Evolutionary conservation across 2,888 invertebrate species (phyloP).

Genomic region (Limulus polyphemus): DNA sequence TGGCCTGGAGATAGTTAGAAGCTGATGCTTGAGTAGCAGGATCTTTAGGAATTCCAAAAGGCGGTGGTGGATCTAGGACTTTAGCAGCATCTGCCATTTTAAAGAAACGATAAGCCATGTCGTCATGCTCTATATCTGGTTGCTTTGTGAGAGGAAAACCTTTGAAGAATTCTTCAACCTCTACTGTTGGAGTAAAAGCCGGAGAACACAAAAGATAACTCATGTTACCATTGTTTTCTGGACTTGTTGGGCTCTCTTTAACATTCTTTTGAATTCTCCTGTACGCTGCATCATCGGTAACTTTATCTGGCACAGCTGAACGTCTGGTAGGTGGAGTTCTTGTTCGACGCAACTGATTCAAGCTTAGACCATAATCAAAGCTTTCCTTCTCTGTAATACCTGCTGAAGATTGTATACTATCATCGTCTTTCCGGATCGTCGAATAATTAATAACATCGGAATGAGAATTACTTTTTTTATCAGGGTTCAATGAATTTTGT

Average conservation of each 20-base stretch:
- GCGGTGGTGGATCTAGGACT: constrained; percentile 62
- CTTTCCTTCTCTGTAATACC: background rate
- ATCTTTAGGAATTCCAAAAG: constrained; percentile 77
- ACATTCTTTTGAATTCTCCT: constrained; percentile 9
- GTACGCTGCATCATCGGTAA: constrained; percentile 62
- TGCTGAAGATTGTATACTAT: too few species aligned
- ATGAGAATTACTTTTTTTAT: background rate
- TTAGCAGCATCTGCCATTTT: constrained; percentile 35
- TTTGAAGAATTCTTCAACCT: constrained; percentile 1
- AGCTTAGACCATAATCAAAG: background rate
- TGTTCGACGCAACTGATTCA: background rate
- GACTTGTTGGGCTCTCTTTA: background rate
- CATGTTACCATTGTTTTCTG: constrained; percentile 6
- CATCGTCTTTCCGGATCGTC: too few species aligned
- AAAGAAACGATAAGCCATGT: constrained; percentile 22
- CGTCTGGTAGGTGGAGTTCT: constrained; percentile 33
- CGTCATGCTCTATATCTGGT: constrained; percentile 26
- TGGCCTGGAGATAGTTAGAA: constrained; percentile 68
- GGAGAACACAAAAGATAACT: constrained; percentile 23
- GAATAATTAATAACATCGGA: too few species aligned
- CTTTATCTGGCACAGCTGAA: constrained; percentile 49
- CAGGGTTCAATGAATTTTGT: background rate
- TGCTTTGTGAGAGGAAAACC: constrained; percentile 6
- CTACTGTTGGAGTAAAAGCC: constrained; percentile 20
- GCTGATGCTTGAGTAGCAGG: constrained; percentile 66